These are phyloP conservation scores for Apaloderma vittatum DNA, from an alignment of 2,113 vertebrate genomes.

Conservation along the genomic window DNA sequence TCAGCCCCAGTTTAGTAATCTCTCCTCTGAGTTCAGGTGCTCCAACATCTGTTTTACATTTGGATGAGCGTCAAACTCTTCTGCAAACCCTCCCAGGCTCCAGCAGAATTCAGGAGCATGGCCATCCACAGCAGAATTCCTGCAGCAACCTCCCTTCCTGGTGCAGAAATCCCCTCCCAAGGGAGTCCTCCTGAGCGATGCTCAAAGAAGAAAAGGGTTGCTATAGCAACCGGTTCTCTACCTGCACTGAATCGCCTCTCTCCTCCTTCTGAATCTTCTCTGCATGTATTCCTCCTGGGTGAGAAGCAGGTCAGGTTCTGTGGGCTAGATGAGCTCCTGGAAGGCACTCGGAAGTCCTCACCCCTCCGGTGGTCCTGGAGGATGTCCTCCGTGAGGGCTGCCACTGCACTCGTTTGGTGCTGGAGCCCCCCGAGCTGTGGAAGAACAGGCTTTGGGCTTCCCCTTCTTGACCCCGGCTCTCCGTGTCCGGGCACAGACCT, in stretches of 20 bases:
- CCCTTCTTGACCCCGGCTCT: neutral
- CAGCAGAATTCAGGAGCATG: constrained; percentile 19
- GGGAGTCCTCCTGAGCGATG: neutral
- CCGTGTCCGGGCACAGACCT: neutral
- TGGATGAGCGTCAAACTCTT: neutral
- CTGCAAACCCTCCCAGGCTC: neutral
- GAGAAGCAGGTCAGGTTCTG: neutral
- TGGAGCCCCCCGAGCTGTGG: neutral
- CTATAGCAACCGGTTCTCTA: constrained; percentile 47
- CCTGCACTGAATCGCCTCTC: neutral
- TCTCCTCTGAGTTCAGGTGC: neutral
- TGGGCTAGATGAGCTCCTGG: neutral
- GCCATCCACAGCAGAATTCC: neutral
- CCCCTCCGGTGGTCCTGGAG: neutral
- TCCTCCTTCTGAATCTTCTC: neutral
- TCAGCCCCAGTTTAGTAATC: neutral
- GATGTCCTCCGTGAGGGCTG: neutral
- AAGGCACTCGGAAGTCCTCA: neutral
- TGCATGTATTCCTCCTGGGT: neutral
- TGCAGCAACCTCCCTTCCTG: neutral
- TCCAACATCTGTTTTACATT: constrained; percentile 43
- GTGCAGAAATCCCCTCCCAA: neutral
- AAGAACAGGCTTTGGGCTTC: neutral
- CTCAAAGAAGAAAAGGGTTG: constrained; percentile 53
- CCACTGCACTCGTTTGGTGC: neutral